These are phyloP conservation scores for Allygus modestus DNA, from an alignment of 2,888 invertebrate genomes.

Conservation along the genomic window DNA sequence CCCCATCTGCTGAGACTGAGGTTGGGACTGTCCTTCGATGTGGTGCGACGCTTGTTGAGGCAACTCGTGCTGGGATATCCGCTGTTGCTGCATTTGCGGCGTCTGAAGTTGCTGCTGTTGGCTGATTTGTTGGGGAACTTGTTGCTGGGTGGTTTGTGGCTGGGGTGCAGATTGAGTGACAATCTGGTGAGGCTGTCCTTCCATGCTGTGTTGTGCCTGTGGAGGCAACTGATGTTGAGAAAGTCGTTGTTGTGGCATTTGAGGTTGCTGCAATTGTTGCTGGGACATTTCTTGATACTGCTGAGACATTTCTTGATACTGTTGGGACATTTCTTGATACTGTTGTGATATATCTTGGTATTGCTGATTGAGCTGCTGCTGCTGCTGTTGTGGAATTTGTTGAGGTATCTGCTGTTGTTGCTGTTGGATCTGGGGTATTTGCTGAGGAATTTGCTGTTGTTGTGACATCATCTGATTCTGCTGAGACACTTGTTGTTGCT, in stretches of 20 bases:
- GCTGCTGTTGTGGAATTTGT: too few species aligned
- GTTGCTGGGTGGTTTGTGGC: constrained; percentile 74
- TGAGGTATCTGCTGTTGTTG: constrained; percentile 68
- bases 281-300: constrained; percentile 73
- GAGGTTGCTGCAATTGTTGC: constrained; percentile 69
- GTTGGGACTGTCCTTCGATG: not conserved
- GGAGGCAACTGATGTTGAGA: constrained; percentile 66
- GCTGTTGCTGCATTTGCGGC: constrained; percentile 3
- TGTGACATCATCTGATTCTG: constrained; percentile 57
- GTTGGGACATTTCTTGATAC: constrained; percentile 71
- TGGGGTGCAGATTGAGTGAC: not conserved
- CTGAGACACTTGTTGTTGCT: constrained; percentile 56
- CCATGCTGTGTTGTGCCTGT: constrained; percentile 56
- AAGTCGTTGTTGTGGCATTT: constrained; percentile 60
- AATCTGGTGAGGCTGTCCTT: constrained; percentile 70
- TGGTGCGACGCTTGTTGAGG: not conserved
- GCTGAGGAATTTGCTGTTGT: constrained; percentile 54
- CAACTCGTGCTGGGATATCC: constrained; percentile 22
- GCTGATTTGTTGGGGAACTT: constrained; percentile 64
- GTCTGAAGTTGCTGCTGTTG: not conserved
- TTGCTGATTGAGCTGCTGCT: constrained; percentile 71
- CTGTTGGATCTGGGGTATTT: constrained; percentile 66
- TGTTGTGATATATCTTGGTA: constrained; percentile 70
- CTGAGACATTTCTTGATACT: constrained; percentile 72
- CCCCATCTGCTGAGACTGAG: constrained; percentile 7